Conservation (phyloP, 2,888 invertebrate genomes). For the Neoascia interrupta region DNA sequence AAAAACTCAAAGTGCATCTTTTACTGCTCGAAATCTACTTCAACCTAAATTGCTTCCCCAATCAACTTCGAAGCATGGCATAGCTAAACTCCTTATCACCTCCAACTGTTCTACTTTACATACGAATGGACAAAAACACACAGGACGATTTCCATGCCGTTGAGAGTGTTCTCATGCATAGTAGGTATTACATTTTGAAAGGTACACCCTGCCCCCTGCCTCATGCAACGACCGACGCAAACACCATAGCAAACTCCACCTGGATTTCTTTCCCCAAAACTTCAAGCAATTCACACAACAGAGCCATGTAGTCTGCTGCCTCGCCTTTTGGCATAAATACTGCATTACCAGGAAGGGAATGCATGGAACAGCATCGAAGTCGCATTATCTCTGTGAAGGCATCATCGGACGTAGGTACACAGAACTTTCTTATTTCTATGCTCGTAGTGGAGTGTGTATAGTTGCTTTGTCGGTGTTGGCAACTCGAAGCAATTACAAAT, state of each 20-base stretch:
- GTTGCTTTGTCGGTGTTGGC: slow-evolving; percentile 26
- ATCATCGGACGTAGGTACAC: slow-evolving; percentile 46
- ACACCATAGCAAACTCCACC: not conserved
- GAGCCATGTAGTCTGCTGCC: not conserved
- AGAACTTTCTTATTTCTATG: slow-evolving; percentile 30
- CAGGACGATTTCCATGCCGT: too few species aligned
- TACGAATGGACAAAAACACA: too few species aligned
- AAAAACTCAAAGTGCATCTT: too few species aligned
- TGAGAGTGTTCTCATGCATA: slow-evolving; percentile 53
- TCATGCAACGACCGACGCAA: too few species aligned
- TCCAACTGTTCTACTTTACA: too few species aligned
- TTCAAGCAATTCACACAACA: slow-evolving; percentile 6
- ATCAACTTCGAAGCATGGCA: too few species aligned
- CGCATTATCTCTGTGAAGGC: slow-evolving; percentile 47
- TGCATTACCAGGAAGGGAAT: slow-evolving; percentile 38
- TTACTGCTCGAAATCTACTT: too few species aligned
- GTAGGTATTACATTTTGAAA: slow-evolving; percentile 56
- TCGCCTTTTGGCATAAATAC: slow-evolving; percentile 29
- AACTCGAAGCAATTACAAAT: slow-evolving; percentile 62
- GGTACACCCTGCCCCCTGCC: slow-evolving; percentile 4
- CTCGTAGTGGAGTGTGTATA: slow-evolving; percentile 9
- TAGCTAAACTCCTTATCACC: too few species aligned
- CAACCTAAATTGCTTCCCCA: too few species aligned
- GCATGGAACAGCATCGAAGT: slow-evolving; percentile 29
- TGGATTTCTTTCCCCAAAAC: slow-evolving; percentile 1